Conservation (phyloP, 2,888 invertebrate species). For the Pycnomerus fuliginosus region DNA sequence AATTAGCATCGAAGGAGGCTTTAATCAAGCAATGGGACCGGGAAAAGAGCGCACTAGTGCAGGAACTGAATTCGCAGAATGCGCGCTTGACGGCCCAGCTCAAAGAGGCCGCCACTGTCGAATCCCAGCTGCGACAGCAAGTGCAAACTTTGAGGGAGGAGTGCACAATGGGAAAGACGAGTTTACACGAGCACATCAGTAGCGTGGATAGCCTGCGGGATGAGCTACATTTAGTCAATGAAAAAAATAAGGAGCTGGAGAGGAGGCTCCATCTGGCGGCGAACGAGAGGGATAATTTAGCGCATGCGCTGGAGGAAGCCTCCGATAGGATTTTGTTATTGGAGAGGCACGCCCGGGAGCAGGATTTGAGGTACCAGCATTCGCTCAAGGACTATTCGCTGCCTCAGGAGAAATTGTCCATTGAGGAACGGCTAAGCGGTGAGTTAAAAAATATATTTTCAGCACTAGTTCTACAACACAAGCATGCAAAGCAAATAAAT, state of each 20-base stretch:
- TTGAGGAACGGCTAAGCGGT: slow-evolving; percentile 57
- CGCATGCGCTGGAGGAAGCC: slow-evolving; percentile 83
- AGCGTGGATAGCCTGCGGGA: slow-evolving; percentile 85
- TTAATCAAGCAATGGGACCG: slow-evolving; percentile 68
- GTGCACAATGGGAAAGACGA: slow-evolving; percentile 66
- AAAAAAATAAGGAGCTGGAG: slow-evolving; percentile 84
- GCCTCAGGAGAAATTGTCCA: slow-evolving; percentile 48
- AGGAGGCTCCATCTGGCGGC: slow-evolving; percentile 69
- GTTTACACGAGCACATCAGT: slow-evolving; percentile 78
- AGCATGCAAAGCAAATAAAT: too few species aligned
- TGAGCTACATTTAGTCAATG: slow-evolving; percentile 80
- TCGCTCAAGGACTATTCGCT: slow-evolving; percentile 47
- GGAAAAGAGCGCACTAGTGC: slow-evolving; percentile 78
- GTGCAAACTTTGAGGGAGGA: slow-evolving; percentile 82
- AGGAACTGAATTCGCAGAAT: slow-evolving; percentile 85
- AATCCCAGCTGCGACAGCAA: slow-evolving; percentile 77
- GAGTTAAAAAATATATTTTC: slow-evolving; percentile 32
- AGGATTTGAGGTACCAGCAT: slow-evolving; percentile 59
- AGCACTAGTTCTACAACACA: too few species aligned
- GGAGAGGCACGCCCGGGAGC: slow-evolving; percentile 80
- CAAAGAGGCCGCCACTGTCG: slow-evolving; percentile 77
- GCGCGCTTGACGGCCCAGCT: slow-evolving; percentile 76
- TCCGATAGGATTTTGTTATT: slow-evolving; percentile 84
- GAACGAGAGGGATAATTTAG: slow-evolving; percentile 78
- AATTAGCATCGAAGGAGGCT: slow-evolving; percentile 67